These are phyloP conservation scores for Andrena dorsata DNA, from an alignment of 2,888 invertebrate species.

Conservation along the genomic window DNA sequence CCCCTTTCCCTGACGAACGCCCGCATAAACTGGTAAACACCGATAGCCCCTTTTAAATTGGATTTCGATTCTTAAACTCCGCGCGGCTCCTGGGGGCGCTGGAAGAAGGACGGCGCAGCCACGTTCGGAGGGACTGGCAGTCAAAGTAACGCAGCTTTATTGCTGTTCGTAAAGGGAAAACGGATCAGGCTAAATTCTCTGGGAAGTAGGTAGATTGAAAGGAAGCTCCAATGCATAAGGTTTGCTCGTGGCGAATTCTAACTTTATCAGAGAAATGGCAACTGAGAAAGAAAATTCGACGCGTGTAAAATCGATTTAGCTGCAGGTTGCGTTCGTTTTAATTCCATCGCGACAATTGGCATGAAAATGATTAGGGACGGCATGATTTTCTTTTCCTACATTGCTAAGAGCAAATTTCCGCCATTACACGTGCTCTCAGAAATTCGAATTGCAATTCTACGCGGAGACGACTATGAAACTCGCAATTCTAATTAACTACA, in stretches of 20 bases:
- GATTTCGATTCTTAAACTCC: slow-evolving; percentile 57
- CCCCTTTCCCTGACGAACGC: slow-evolving; percentile 51
- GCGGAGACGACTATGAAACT: too few species aligned
- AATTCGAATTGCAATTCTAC: too few species aligned
- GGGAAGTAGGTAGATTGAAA: slow-evolving; percentile 40
- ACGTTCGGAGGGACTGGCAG: slow-evolving; percentile 15
- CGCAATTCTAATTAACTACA: too few species aligned
- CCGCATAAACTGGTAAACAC: slow-evolving; percentile 62
- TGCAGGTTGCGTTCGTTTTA: not conserved
- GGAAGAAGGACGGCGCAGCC: slow-evolving; percentile 8
- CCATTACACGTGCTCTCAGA: too few species aligned
- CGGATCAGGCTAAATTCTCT: slow-evolving; percentile 38
- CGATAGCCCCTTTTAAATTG: slow-evolving; percentile 61
- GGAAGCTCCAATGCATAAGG: not conserved
- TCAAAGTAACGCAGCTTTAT: slow-evolving; percentile 48
- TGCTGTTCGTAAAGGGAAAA: slow-evolving; percentile 37
- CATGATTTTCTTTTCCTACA: too few species aligned
- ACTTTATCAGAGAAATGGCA: not conserved
- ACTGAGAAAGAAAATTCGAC: not conserved
- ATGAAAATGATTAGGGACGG: not conserved
- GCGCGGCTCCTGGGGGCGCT: not conserved
- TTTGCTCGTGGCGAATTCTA: not conserved
- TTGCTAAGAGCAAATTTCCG: too few species aligned
- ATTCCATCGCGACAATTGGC: not conserved
- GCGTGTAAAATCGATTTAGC: not conserved